Evolutionary conservation across 2,797 vertebrate genomes (phyloP), one percentile per base, ranked within the genome.

Genomic region (Sciurus carolinensis): DNA sequence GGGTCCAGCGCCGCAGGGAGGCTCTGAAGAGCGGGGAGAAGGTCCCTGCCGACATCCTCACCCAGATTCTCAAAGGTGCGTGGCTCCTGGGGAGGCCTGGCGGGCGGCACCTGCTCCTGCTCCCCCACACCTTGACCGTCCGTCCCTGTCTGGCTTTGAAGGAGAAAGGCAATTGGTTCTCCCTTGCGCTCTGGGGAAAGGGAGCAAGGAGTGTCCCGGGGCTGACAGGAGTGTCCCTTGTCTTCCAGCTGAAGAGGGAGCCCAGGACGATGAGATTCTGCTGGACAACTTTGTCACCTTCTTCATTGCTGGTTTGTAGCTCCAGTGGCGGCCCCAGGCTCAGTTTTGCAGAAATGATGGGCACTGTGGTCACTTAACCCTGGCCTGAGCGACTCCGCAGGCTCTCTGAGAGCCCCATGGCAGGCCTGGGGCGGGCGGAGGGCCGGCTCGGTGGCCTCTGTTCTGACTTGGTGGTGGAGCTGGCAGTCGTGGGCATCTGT

Each of bases 201-300:
- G 77, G 20, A 0, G 14, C 7, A 3, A 1, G 79, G 75, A 10
- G 5, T 7, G 2, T 1, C 9, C 36, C 0, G 3, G 42, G 30
- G n/a, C 87, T 86, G 82, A 98, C 17, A 5, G 66, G 57, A 47
- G 44, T 47, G 89, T 84, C 82, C 39, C 87, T 3, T 95, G 86
- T 95, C 82, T 96, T 97, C 96, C 98, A 99, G 99, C 99, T 91
- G 97, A 99, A 91, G 98, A 98, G 67, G 98, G 96, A 36, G 98
- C 98, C 10, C 97, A 98, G 94, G 98, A 99, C 0, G 99, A 99
- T 24, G 99, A 99, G 98, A 95, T 98, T 6, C 99, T 99, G 98
- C 71, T 99, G 97, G 99, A 99, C 98, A 99, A 99, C 91, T 99
- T 99, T 24, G 97, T 99, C 77, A 99, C 99, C 15, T 99, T 99